phyloP scores from a whole-genome alignment of 1,140 invertebrate species.

The Anagrus nilaparvatae region DNA sequence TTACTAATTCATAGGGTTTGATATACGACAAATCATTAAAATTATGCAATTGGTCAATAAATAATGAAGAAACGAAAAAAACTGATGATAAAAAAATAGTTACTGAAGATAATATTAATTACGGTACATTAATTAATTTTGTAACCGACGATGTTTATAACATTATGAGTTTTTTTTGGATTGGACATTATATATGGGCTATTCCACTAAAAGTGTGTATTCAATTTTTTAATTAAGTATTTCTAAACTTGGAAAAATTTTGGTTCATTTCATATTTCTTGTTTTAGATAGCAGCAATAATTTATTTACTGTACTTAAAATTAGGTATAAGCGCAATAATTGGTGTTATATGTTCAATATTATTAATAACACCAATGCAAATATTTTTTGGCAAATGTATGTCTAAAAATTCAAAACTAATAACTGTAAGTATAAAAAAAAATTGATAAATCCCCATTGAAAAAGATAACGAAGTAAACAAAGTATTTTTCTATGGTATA shows the following conservation, averaged over 20 bases:
- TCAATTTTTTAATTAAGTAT: not conserved
- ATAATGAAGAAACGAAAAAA: conserved; percentile 22
- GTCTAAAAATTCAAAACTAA: conserved; percentile 56
- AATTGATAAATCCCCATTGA: too few species aligned
- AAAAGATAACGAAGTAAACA: too few species aligned
- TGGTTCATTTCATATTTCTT: conserved; percentile 2
- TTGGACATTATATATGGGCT: conserved; percentile 77
- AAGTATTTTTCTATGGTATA: too few species aligned
- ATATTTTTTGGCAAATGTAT: conserved; percentile 61
- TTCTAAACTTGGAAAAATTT: not conserved
- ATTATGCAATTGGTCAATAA: conserved; percentile 27
- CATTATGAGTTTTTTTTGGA: conserved; percentile 74
- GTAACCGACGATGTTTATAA: conserved; percentile 74
- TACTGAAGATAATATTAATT: conserved; percentile 6
- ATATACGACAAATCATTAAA: conserved; percentile 49
- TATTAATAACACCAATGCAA: conserved; percentile 61
- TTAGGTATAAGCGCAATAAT: conserved; percentile 69
- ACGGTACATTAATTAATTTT: conserved; percentile 66
- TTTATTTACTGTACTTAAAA: conserved; percentile 65
- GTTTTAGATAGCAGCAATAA: conserved; percentile 56
- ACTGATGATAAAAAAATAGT: conserved; percentile 38
- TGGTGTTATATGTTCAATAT: conserved; percentile 57
- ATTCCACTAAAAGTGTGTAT: conserved; percentile 69
- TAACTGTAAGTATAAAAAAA: conserved; percentile 58
- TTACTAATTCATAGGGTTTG: conserved; percentile 46